Evolutionary conservation across 2,113 vertebrate species (phyloP), one percentile per base, ranked within the genome.

Genomic region (Vicugna pacos): DNA sequence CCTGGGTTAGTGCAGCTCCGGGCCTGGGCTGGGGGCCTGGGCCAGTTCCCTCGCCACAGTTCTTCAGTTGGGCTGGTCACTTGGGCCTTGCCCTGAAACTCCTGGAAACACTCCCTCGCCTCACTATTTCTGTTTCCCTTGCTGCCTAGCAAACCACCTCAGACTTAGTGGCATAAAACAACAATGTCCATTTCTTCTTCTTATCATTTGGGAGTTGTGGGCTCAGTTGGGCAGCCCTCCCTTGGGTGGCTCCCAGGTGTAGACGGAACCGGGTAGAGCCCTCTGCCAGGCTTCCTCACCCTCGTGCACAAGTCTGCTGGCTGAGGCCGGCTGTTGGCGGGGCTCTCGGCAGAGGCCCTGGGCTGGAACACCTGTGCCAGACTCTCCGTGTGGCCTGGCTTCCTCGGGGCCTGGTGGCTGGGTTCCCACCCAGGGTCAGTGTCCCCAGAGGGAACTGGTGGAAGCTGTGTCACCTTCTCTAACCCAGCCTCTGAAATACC

Each of bases 31-130:
- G 1, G 42, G 19, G 7, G 6, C 6, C 42, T 19, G 0, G 1
- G 6, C 72, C 17, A 2, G 64, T 35, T 62, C 54, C 15, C 92
- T 32, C 56, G 9, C 28, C 60, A 35, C 54, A 46, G n/a, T 38
- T n/a, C 54, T 5, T 19, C 1, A 10, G 4, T 6, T 1, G 12
- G 13, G 22, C 38, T 0, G 1, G 52, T 19, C 48, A 0, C 50
- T 60, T 30, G 24, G 24, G 17, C 38, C 52, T 70, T 11, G 13
- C 12, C 28, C 38, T 46, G 42, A 60, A 17, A 0, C 30, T 28
- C 60, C 42, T 22, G 11, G 35, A 62, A 42, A 32, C 30, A 8
- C 28, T 3, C 35, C 26, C 54, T 56, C 9, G 38, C 32, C 30
- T 56, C 4, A 8, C 88, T 7, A 0, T 50, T 73, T n/a, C n/a